Evolutionary conservation across 1,140 invertebrate genomes (phyloP), one percentile per base, ranked within the genome.

Genomic region (Panagrolaimus sp.): DNA sequence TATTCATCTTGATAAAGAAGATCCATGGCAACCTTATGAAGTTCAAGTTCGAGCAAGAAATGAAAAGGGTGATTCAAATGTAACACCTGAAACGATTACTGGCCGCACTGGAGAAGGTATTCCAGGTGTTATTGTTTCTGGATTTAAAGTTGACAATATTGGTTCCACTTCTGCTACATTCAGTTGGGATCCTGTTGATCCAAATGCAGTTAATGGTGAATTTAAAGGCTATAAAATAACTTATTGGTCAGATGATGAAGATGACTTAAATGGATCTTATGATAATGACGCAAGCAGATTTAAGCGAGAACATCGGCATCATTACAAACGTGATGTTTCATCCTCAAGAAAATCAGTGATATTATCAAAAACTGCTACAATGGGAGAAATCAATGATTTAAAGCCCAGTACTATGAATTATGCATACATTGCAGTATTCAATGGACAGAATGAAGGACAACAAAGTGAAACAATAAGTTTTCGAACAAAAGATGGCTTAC

Each of bases 321-420:
- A 63, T 20, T 9, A 1, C 1, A 53, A 88, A 89, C 44, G 88
- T 89, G 77, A 88, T 90, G 67, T 87, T 87, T 9, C 84, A 89
- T 57, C 87, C 7, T 51, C 51, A 31, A 31, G 57, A 20, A 74
- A 90, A 64, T 91, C 93, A 84, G 90, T 92, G 57, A 87, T 90
- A 57, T 87, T 92, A n/a, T 88, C 88, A 77, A 88, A 88, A 0
- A 89, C 90, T 76, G 88, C 87, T 0, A 90, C 88, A 0, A 85
- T 86, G 51, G 88, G 89, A 38, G 78, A 91, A n/a, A 89, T 95
- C 0, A 88, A 88, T 57, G 92, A 91, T 74, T 91, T 96, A 76
- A 89, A 91, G 66, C 92, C 95, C 0, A 90, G 89, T 83, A 89
- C 91, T 25, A 91, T 90, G 82, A 96, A 98, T 82, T 91, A 88